These are phyloP conservation scores for Smutsia gigantea DNA, from an alignment of 2,797 vertebrate species.

Conservation along the genomic window DNA sequence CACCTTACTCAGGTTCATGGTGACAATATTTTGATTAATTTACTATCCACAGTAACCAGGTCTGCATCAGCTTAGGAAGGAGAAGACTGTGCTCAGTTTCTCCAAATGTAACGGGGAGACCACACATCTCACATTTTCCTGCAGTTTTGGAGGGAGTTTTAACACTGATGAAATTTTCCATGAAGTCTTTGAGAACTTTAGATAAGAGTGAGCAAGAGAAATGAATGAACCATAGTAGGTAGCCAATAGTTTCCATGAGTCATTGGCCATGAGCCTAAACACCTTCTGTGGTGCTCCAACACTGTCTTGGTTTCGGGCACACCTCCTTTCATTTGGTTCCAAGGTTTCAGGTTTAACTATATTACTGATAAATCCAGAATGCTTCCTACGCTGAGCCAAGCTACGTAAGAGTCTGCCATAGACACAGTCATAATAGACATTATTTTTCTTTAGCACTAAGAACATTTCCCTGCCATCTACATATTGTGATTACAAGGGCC, in stretches of 20 bases:
- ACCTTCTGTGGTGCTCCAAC: neutral
- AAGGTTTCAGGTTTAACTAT: neutral
- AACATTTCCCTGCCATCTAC: neutral
- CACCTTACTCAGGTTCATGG: neutral
- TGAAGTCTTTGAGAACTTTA: constrained; percentile 8
- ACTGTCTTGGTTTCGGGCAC: neutral
- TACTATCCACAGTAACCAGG: neutral
- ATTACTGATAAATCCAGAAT: neutral
- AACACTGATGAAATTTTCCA: constrained; percentile 3
- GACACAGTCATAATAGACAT: neutral
- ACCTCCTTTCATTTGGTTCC: neutral
- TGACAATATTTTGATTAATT: neutral
- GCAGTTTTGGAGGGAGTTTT: constrained; percentile 38
- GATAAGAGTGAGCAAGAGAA: neutral
- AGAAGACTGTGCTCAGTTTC: neutral
- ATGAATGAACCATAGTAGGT: neutral
- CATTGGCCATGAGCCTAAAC: neutral
- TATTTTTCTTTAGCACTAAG: neutral
- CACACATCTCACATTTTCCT: neutral
- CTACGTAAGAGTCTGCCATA: neutral
- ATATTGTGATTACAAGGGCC: neutral
- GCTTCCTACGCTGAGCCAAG: neutral
- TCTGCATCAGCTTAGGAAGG: neutral
- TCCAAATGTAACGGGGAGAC: neutral
- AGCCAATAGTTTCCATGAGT: neutral